Conservation (phyloP, 2,888 invertebrate species). For the Myopa tessellatipennis region DNA sequence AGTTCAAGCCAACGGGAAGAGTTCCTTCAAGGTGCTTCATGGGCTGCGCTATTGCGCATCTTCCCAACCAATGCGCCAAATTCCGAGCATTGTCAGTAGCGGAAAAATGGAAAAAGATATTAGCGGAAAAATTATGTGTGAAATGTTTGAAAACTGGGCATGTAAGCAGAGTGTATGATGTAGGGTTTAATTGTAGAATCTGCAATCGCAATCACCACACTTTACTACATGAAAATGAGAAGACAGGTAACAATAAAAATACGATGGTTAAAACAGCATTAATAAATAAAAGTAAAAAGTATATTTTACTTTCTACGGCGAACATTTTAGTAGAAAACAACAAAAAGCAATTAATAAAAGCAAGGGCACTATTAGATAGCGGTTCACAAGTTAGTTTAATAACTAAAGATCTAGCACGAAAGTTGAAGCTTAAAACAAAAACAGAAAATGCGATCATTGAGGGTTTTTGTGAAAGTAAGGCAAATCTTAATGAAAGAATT, state of each 20-base stretch:
- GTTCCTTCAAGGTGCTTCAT: neutral
- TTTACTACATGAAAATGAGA: slow-evolving; percentile 11
- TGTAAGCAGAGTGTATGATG: neutral
- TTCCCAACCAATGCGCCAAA: neutral
- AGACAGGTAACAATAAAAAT: neutral
- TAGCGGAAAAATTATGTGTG: slow-evolving; percentile 15
- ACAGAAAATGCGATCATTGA: neutral
- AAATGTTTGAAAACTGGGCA: slow-evolving; percentile 21
- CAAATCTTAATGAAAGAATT: slow-evolving; percentile 3
- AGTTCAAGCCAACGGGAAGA: neutral
- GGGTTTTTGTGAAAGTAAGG: neutral
- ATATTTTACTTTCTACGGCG: neutral
- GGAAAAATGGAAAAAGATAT: neutral
- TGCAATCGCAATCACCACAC: slow-evolving; percentile 12
- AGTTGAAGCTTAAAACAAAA: slow-evolving; percentile 1
- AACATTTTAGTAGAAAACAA: neutral
- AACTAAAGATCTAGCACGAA: neutral
- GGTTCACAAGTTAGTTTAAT: slow-evolving; percentile 9
- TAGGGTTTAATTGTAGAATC: neutral
- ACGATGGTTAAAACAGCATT: neutral
- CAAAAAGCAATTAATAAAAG: neutral
- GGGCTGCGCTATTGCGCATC: neutral
- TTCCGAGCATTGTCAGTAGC: slow-evolving; percentile 1
- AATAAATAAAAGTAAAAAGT: neutral
- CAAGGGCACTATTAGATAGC: slow-evolving; percentile 4